Evolutionary conservation across 2,113 vertebrate genomes (phyloP), one percentile per base, ranked within the genome.

Genomic region (Lichenostomus cassidix): DNA sequence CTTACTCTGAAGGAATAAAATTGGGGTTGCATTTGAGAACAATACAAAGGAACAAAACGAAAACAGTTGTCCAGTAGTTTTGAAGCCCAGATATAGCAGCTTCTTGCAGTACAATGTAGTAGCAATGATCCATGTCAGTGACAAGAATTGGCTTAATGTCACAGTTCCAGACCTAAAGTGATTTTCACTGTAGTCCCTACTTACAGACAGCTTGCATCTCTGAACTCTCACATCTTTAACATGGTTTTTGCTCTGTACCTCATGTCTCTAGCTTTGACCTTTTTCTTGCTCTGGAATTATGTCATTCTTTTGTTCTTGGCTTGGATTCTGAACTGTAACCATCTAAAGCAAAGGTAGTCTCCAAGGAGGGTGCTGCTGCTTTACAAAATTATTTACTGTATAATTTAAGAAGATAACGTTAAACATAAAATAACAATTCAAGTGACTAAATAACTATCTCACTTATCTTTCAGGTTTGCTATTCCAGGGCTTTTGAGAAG

Each of bases 151-250:
- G 22, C 15, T 80, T 81, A 71, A 53, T 42, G 39, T 19, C 29
- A 67, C 47, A 77, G 23, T 80, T 67, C 29, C 41, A 83, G 24
- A 53, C 25, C 8, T 50, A 60, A 47, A 23, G 3, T 77, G 14
- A 46, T 7, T 69, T 31, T 65, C n/a, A 21, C 8, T 8, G 2
- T 60, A 0, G 79, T 75, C 35, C 63, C 17, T 49, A 28, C 9
- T 50, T 87, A 41, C 0, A 1, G 50, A 31, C 22, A 83, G 10
- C 25, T 29, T 59, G 8, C 0, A 1, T 42, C 47, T 68, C 63
- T 78, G 52, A 74, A 63, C 23, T 58, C 6, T 25, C 8, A 33
- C 28, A 4, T 37, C 35, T 89, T 90, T 80, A 41, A 46, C 2
- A 3, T 1, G 0, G 7, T 33, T 56, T 74, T 70, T 42, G 1